A percentile compares a stretch with the other conserved stretches of the same genome.
Evolutionary conservation across 2,888 invertebrate species (phyloP).

Genomic region (Cephus sareptanus): DNA sequence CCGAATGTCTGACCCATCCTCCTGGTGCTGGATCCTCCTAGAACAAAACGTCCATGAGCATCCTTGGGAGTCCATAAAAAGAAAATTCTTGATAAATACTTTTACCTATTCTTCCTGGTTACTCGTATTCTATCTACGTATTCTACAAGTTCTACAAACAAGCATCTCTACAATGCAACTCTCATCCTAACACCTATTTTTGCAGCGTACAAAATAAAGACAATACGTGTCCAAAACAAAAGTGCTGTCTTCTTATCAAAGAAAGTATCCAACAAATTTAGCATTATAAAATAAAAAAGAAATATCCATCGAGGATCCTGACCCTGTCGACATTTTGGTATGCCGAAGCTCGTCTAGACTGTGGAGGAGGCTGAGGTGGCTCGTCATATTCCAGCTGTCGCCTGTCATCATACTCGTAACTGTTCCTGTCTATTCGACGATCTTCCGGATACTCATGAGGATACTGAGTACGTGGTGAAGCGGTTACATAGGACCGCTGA

Average conservation of each 20-base stretch:
- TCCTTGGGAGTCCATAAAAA: background rate
- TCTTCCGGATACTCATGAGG: conserved; percentile 51
- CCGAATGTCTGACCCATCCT: conserved; percentile 55
- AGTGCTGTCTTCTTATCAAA: background rate
- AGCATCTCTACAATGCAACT: background rate
- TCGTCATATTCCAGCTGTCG: conserved; percentile 53
- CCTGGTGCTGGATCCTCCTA: conserved; percentile 24
- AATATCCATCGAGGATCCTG: conserved; percentile 12
- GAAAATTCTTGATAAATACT: background rate
- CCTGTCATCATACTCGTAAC: conserved; percentile 51
- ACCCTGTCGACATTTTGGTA: conserved; percentile 49
- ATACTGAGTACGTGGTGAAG: conserved; percentile 51
- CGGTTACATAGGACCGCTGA: conserved; percentile 40
- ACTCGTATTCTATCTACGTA: background rate
- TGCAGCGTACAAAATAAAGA: background rate
- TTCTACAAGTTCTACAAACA: background rate
- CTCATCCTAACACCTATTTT: background rate
- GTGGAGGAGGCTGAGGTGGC: conserved; percentile 33
- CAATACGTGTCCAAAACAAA: background rate
- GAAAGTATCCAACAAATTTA: background rate
- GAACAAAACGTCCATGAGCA: background rate
- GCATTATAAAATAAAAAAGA: conserved; percentile 4
- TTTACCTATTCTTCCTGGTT: background rate
- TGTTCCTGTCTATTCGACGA: conserved; percentile 46
- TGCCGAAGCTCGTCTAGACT: conserved; percentile 35